A percentile compares a stretch with the other conserved stretches of the same genome.
These are phyloP conservation scores for Drosophila anomalata DNA, from an alignment of 2,888 invertebrate species.

Conservation along the genomic window DNA sequence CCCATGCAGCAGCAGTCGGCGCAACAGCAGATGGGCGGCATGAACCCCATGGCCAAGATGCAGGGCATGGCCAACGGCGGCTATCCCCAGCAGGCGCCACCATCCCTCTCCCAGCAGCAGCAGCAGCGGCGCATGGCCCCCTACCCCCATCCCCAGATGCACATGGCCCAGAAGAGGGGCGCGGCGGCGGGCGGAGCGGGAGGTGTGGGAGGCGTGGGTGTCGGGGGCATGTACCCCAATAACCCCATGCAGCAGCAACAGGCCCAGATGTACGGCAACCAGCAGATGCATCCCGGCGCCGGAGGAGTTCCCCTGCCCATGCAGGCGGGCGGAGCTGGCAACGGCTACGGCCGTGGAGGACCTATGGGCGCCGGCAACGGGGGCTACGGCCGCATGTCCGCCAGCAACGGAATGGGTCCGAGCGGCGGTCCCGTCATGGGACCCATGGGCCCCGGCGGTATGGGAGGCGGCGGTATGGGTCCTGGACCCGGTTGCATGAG, in stretches of 20 bases:
- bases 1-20: slow-evolving; percentile 81
- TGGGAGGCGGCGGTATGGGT: slow-evolving; percentile 68
- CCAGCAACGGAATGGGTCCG: slow-evolving; percentile 69
- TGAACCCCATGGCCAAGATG: slow-evolving; percentile 87
- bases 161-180: slow-evolving; percentile 90
- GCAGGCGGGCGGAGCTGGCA: slow-evolving; percentile 82
- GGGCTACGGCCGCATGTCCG: slow-evolving; percentile 69
- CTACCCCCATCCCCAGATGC: slow-evolving; percentile 93
- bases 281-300: slow-evolving; percentile 81
- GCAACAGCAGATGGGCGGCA: slow-evolving; percentile 86
- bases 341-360: slow-evolving; percentile 83
- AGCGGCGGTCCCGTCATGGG: slow-evolving; percentile 77
- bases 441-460: slow-evolving; percentile 83
- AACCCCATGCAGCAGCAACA: slow-evolving; percentile 85
- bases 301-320: slow-evolving; percentile 83
- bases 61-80: slow-evolving; percentile 85
- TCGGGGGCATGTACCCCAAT: slow-evolving; percentile 79
- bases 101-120: slow-evolving; percentile 63
- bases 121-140: slow-evolving; percentile 89
- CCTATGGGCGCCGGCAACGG: slow-evolving; percentile 75
- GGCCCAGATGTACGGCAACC: slow-evolving; percentile 80
- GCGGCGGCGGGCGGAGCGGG: slow-evolving; percentile 48
- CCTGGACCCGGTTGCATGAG: slow-evolving; percentile 78
- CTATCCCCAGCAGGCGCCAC: slow-evolving; percentile 86
- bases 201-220: slow-evolving; percentile 51